phyloP scores from a whole-genome alignment of 2,113 vertebrate species.

The Callipepla californica region DNA sequence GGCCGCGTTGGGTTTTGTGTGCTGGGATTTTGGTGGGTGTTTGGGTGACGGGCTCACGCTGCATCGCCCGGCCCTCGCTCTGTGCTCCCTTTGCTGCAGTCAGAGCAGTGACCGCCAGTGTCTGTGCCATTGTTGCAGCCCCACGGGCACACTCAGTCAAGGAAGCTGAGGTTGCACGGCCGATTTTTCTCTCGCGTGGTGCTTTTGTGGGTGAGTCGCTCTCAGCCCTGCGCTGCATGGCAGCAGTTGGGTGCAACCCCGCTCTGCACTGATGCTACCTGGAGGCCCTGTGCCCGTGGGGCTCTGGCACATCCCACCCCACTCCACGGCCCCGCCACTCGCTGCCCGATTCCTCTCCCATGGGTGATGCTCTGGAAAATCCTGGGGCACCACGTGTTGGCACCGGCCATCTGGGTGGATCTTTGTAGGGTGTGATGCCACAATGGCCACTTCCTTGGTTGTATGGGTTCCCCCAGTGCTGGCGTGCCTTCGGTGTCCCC shows the following conservation, averaged over 20 bases:
- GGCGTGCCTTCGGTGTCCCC: rapidly evolving
- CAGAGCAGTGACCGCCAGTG: too few species aligned
- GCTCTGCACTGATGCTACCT: neutral
- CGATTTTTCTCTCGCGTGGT: neutral
- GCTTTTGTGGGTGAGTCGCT: slow-evolving; percentile 25
- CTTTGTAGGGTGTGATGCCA: neutral
- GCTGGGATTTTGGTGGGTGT: too few species aligned
- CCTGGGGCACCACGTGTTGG: neutral
- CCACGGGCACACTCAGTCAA: neutral
- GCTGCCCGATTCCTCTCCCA: neutral
- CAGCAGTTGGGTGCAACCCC: slow-evolving; percentile 2
- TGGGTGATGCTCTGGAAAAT: neutral
- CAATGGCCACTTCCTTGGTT: rapidly evolving
- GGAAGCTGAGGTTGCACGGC: neutral
- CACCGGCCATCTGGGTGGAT: neutral
- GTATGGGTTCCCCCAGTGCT: rapidly evolving
- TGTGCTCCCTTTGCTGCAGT: too few species aligned
- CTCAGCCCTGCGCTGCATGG: neutral
- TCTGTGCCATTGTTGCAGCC: too few species aligned
- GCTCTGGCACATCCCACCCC: neutral
- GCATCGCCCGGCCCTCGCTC: too few species aligned
- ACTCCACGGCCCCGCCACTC: neutral
- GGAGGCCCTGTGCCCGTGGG: neutral
- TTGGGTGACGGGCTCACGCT: too few species aligned
- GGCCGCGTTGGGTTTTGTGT: neutral